Evolutionary conservation across 2,113 vertebrate species (phyloP).

Genomic region (Poeciliopsis prolifica): DNA sequence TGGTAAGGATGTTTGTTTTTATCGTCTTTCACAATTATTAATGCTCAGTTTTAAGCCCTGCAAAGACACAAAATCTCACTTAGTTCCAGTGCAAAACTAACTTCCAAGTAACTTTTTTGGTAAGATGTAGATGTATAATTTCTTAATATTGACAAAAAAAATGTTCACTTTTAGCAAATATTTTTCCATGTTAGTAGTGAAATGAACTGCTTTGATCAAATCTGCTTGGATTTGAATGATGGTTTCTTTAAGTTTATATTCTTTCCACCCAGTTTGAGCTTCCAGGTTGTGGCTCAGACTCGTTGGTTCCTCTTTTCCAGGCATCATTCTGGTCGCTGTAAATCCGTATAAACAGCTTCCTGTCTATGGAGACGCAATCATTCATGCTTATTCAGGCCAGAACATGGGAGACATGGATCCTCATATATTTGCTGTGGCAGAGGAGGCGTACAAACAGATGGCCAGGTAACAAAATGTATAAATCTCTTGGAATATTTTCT

Average conservation of each 20-base stretch:
- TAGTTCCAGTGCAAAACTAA: too few species aligned
- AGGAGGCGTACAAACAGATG: conserved; percentile 99
- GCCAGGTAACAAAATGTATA: conserved; percentile 85
- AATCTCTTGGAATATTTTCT: background rate
- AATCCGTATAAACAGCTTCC: conserved; percentile 95
- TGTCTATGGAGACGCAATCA: conserved; percentile 95
- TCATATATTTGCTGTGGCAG: conserved; percentile 98
- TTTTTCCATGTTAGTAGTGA: too few species aligned
- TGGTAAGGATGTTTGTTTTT: conserved; percentile 74
- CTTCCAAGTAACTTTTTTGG: too few species aligned
- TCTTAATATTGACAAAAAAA: too few species aligned
- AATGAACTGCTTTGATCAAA: too few species aligned
- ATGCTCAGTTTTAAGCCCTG: background rate
- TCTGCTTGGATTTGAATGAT: too few species aligned
- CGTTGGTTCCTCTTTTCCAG: conserved; percentile 71
- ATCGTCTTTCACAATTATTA: background rate
- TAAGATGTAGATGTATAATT: too few species aligned
- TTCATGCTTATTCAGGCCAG: conserved; percentile 95
- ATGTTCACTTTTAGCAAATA: too few species aligned
- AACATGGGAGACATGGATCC: conserved; percentile 99
- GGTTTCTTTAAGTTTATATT: too few species aligned
- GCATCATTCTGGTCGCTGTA: conserved; percentile 96
- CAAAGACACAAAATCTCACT: too few species aligned
- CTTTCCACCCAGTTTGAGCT: background rate
- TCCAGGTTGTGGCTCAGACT: conserved; percentile 7